Percentiles rank a stretch among this genome's conserved stretches.
These are phyloP conservation scores for Falcunculus frontatus DNA, from an alignment of 2,113 vertebrate genomes.

Conservation along the genomic window DNA sequence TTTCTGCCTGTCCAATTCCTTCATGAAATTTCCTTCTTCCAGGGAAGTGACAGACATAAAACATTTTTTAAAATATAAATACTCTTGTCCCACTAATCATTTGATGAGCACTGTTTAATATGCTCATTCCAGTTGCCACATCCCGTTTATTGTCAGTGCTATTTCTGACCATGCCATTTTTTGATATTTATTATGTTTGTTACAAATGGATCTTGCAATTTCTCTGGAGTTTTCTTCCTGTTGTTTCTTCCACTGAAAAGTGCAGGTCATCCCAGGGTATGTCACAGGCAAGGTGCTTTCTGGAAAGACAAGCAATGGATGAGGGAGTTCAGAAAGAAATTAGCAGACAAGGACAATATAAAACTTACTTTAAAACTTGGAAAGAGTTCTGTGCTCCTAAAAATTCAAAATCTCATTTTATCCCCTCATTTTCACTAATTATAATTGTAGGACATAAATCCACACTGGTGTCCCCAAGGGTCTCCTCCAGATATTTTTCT, in stretches of 20 bases:
- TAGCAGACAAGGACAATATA: not conserved
- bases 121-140: not conserved
- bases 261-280: not conserved
- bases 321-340: not conserved
- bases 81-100: not conserved
- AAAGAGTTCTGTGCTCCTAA: not conserved
- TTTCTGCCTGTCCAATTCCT: not conserved
- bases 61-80: not conserved
- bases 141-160: not conserved
- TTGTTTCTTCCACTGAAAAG: not conserved
- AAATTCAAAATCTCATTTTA: conserved; percentile 34
- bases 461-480: not conserved
- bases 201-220: not conserved
- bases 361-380: not conserved
- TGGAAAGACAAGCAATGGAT: not conserved
- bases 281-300: not conserved
- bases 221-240: not conserved
- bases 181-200: not conserved
- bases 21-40: not conserved
- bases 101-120: not conserved
- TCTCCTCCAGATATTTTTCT: conserved; percentile 32
- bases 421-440: conserved; percentile 13
- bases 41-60: not conserved
- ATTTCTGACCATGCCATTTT: not conserved
- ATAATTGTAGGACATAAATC: conserved; percentile 35